Conservation (phyloP, 2,888 invertebrate species). For the Campoplex nolae region DNA sequence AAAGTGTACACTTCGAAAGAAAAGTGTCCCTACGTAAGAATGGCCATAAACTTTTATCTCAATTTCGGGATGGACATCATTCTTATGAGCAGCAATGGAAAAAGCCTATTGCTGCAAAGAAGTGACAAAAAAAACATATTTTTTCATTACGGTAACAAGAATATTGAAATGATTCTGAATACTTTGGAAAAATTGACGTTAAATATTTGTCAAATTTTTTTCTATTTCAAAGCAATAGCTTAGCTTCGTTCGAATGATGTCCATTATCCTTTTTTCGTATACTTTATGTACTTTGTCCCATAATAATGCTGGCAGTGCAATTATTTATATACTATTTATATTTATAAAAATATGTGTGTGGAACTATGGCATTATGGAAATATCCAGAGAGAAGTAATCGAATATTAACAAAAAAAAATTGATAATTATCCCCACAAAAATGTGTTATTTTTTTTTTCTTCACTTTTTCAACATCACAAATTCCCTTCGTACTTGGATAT, state of each 20-base stretch:
- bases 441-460: neutral
- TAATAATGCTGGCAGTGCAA: constrained; percentile 79
- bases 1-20: constrained; percentile 21
- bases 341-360: constrained; percentile 11
- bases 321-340: constrained; percentile 64
- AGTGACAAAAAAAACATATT: neutral
- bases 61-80: constrained; percentile 8
- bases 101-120: neutral
- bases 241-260: constrained; percentile 11
- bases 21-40: neutral
- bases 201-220: neutral
- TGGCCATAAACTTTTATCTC: constrained; percentile 38
- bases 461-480: constrained; percentile 42
- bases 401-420: neutral
- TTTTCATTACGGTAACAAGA: neutral
- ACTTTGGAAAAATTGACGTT: neutral
- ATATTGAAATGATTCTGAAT: neutral
- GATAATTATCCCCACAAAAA: constrained; percentile 19
- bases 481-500: constrained; percentile 7
- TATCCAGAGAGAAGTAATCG: constrained; percentile 18
- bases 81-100: constrained; percentile 16
- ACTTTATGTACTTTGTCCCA: constrained; percentile 28
- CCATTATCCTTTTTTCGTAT: constrained; percentile 18
- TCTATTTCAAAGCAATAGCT: neutral
- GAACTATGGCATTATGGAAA: constrained; percentile 39